These are phyloP conservation scores for Saccopteryx bilineata DNA, from an alignment of 2,113 vertebrate genomes.

Conservation along the genomic window DNA sequence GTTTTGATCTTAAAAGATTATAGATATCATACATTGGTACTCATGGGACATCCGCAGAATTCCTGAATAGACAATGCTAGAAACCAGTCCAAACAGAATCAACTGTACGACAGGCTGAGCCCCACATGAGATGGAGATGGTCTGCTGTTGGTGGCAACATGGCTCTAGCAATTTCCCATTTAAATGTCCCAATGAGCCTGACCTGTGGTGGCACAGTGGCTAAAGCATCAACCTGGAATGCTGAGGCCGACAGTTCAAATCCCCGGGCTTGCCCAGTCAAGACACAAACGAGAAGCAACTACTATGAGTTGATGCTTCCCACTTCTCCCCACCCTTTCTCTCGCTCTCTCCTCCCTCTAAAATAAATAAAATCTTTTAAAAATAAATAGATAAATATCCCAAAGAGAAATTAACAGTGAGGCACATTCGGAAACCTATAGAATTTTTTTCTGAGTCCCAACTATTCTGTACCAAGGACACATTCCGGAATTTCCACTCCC, in stretches of 20 bases:
- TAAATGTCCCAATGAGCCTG: neutral
- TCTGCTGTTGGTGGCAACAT: neutral
- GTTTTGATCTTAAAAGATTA: constrained; percentile 47
- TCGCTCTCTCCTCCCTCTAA: too few relatives aligned
- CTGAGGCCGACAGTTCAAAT: too few relatives aligned
- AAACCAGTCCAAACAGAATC: neutral
- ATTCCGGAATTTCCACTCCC: constrained; percentile 25
- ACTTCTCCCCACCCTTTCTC: too few relatives aligned
- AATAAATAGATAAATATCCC: too few relatives aligned
- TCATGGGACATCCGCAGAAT: neutral
- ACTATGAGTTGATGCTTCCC: too few relatives aligned
- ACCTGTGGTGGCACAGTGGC: too few relatives aligned
- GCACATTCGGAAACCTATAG: neutral
- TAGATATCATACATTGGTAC: neutral
- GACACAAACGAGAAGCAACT: too few relatives aligned
- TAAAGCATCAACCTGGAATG: too few relatives aligned
- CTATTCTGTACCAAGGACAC: neutral
- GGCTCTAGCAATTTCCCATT: neutral
- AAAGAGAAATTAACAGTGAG: neutral
- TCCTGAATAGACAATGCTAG: neutral
- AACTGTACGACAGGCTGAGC: neutral
- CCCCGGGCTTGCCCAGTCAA: too few relatives aligned
- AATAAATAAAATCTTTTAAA: too few relatives aligned
- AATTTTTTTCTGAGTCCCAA: constrained; percentile 34
- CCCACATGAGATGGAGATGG: neutral